Conservation (phyloP, 2,888 invertebrate genomes). For the Lasioglossum calceatum region DNA sequence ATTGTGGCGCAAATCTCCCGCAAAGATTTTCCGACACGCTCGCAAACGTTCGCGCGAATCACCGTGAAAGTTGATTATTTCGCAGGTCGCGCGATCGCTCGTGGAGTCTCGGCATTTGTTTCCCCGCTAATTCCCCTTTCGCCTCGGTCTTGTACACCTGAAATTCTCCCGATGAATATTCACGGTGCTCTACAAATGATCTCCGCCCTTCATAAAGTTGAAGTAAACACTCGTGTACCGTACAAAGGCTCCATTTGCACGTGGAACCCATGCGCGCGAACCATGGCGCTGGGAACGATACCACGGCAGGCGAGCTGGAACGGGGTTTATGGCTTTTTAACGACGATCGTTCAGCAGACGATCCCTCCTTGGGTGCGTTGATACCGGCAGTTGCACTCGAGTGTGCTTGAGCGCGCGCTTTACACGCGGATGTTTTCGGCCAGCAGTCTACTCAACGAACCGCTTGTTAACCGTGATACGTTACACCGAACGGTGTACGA, state of each 20-base stretch:
- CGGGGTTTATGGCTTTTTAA: slow-evolving; percentile 71
- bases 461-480: slow-evolving; percentile 21
- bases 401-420: slow-evolving; percentile 27
- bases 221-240: slow-evolving; percentile 3
- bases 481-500: not conserved
- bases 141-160: not conserved
- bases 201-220: not conserved
- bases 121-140: not conserved
- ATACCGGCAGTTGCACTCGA: slow-evolving; percentile 32
- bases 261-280: slow-evolving; percentile 10
- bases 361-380: slow-evolving; percentile 33
- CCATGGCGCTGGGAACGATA: slow-evolving; percentile 2
- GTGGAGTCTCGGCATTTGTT: not conserved
- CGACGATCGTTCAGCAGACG: slow-evolving; percentile 64
- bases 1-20: not conserved
- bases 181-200: slow-evolving; percentile 1
- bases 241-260: slow-evolving; percentile 27
- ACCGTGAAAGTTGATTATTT: slow-evolving; percentile 3
- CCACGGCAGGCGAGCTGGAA: slow-evolving; percentile 37
- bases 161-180: not conserved
- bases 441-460: slow-evolving; percentile 25
- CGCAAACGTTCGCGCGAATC: not conserved
- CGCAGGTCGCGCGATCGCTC: not conserved
- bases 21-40: slow-evolving; percentile 4
- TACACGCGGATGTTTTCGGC: slow-evolving; percentile 24